Base-by-base conservation (phyloP, 2,888 invertebrate species). In the Melieria picta region DNA sequence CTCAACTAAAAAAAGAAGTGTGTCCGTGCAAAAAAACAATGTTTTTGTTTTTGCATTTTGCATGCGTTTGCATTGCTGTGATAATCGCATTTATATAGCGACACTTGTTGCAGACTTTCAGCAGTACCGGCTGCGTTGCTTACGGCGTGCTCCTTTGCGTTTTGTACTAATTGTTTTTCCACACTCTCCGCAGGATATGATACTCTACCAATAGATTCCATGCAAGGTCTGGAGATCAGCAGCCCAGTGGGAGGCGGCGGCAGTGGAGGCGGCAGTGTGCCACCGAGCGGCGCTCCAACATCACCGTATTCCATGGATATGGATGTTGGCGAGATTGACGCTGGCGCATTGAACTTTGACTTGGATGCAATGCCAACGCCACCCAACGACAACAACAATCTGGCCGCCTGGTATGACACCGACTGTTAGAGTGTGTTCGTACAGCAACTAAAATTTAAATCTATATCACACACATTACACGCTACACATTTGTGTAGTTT, bases 351-450 rank as follows among this genome's bases (percentile, higher is more conserved):
- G 80, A 93, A 93, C 83, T 95, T 95, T 84, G 95, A 95, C 85
- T 89, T 92, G 81, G 91, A 91, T 83, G 92, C 93, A 83, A 90
- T 90, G 83, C 91, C 91, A 74, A 91, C 92, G 81, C 96, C 96
- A 73, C 96, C 95, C 61, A 93, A 93, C 82, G 94, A 95, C 87
- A 95, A 95, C 89, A 94, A 93, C 86, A 95, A 96, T 86, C 94
- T 96, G 80, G 96, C 97, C 77, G 96, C 97, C 81, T 98, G 98
- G 98, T 98, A 97, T 88, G 98, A 98, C 89, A 98, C 97, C 78
- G 97, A 98, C 88, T 93, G 98, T 84, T 98, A 92, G 43, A 69
- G 56, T 48, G 61, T 55, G 43, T 30, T 30, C 30, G 30, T 30
- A 30, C 30, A 30, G 30, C 30, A 30, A 30, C 30, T 30, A 30